phyloP scores from a whole-genome alignment of 2,797 vertebrate species.

The Leucoraja ocellata region DNA sequence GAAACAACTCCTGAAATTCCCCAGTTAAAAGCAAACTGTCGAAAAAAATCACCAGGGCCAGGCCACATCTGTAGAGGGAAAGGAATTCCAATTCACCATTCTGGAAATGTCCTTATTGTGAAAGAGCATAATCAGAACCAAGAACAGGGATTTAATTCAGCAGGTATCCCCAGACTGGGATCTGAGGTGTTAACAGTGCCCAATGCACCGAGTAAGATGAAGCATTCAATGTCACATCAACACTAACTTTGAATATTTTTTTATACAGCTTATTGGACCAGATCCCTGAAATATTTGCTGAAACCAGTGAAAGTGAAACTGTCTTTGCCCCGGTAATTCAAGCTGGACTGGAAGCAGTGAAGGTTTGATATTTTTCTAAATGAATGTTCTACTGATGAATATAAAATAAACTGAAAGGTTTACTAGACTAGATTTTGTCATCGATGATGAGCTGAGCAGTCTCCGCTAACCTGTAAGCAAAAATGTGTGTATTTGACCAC shows the following conservation, averaged over 20 bases:
- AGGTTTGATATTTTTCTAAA: constrained; percentile 62
- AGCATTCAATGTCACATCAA: not conserved
- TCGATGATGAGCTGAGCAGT: not conserved
- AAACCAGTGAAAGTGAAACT: constrained; percentile 86
- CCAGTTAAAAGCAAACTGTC: too few relatives aligned
- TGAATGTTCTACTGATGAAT: not conserved
- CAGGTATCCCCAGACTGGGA: not conserved
- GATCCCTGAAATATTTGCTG: constrained; percentile 94
- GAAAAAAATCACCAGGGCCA: too few relatives aligned
- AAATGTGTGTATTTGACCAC: too few relatives aligned
- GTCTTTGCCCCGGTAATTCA: constrained; percentile 88
- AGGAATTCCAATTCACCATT: not conserved
- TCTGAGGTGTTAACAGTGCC: not conserved
- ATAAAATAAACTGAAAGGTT: not conserved
- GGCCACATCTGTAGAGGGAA: too few relatives aligned
- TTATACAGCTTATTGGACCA: constrained; percentile 78
- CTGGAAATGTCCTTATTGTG: not conserved
- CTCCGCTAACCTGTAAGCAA: too few relatives aligned
- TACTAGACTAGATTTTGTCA: not conserved
- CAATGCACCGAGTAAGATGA: not conserved
- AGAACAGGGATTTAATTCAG: not conserved
- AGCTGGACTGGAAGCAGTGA: constrained; percentile 88
- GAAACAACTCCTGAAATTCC: too few relatives aligned
- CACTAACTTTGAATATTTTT: constrained; percentile 33
- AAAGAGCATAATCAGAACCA: not conserved